These are phyloP conservation scores for Macrotrachela quadricornifera DNA, from an alignment of 1,140 invertebrate genomes.

Conservation along the genomic window DNA sequence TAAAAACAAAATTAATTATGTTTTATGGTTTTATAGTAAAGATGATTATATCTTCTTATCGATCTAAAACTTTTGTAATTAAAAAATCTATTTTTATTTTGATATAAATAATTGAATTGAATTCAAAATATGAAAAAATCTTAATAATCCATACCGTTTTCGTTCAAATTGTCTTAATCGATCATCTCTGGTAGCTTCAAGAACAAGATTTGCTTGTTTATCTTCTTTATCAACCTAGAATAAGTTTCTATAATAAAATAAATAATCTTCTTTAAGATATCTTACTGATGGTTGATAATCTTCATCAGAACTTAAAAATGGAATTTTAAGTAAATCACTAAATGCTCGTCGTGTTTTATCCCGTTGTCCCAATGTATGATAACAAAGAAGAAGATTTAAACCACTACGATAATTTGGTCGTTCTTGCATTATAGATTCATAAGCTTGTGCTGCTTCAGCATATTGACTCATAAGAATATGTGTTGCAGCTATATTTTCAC, in stretches of 20 bases:
- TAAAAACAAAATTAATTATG: no score
- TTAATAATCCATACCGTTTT: constrained; percentile 36
- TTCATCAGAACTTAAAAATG: constrained; percentile 57
- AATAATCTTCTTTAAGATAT: constrained; percentile 20
- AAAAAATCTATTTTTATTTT: no score
- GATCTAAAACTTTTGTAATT: no score
- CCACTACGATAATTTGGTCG: constrained; percentile 64
- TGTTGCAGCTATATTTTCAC: constrained; percentile 89
- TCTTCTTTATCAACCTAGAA: constrained; percentile 22
- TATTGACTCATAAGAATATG: constrained; percentile 87
- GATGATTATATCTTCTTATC: no score
- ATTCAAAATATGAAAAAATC: no score
- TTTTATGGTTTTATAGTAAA: no score
- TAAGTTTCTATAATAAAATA: no score
- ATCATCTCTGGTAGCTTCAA: constrained; percentile 57
- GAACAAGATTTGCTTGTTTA: constrained; percentile 44
- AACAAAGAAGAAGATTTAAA: constrained; percentile 72
- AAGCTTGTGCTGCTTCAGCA: constrained; percentile 75
- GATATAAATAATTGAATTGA: no score
- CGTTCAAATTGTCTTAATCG: constrained; percentile 51
- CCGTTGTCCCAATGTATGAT: constrained; percentile 70
- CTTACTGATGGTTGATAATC: constrained; percentile 35
- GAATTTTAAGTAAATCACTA: constrained; percentile 64
- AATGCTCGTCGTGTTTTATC: constrained; percentile 85
- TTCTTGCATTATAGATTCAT: constrained; percentile 93